Conservation (phyloP, 2,113 vertebrate species). For the Nansenia antarctica region DNA sequence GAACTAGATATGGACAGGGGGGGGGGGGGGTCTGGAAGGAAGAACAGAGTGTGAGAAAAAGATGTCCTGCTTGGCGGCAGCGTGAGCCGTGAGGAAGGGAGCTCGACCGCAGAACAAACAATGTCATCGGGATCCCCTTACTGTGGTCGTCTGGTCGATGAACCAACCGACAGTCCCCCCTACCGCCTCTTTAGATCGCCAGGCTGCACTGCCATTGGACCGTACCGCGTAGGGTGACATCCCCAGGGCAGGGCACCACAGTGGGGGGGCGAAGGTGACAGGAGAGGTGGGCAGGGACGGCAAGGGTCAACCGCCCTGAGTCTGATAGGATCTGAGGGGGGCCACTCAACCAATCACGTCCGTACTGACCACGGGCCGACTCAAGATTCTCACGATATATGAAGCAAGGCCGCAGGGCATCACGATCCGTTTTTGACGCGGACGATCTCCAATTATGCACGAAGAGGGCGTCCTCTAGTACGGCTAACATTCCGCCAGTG, state of each 20-base stretch:
- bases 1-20: conserved; percentile 11
- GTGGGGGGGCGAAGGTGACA: background rate
- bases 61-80: conserved; percentile 15
- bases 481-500: no score
- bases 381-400: no score
- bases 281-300: background rate
- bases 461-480: no score
- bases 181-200: conserved; percentile 17
- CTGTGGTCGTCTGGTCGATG: conserved; percentile 63
- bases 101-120: conserved; percentile 40
- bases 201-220: conserved; percentile 41
- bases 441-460: no score
- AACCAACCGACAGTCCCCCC: conserved; percentile 41
- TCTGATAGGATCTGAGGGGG: no score
- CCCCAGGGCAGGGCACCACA: background rate
- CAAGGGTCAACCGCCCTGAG: no score
- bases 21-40: no score
- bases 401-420: no score
- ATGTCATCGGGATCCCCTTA: conserved; percentile 64
- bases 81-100: conserved; percentile 11
- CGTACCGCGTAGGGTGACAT: conserved; percentile 39
- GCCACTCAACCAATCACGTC: no score
- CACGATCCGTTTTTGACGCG: no score
- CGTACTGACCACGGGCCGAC: no score
- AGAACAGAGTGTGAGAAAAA: conserved; percentile 1